Base-by-base conservation (phyloP, 1,140 invertebrate genomes). In the Augochlora pura region DNA sequence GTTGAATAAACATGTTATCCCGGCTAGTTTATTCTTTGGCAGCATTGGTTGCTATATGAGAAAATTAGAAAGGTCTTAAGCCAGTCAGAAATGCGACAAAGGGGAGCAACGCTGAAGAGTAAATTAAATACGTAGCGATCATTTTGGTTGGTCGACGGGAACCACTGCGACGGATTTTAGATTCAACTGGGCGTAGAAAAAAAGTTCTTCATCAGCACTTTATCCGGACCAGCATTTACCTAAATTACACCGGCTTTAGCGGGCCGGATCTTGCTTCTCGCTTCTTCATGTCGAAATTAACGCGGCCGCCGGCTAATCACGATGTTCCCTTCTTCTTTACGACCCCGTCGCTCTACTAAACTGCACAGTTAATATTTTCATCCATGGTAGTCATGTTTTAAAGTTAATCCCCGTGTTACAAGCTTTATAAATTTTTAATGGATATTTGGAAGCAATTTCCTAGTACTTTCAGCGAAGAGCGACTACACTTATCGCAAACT, bases 171-270 rank as follows among this genome's bases (percentile, higher is more conserved):
- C 27, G n/a, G 42, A 63, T 71, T 71, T 77, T 39, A 70, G 69
- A 71, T 52, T 23, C 39, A 57, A 63, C 62, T 38, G 42, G 42
- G 25, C 38, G 57, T 5, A n/a, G 54, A 32, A 23, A 76, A 70
- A 77, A 77, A 70, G 21, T 77, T 49, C 66, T 49, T 25, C 54
- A 62, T 77, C 66, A 77, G 57, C 66, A 27, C 66, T 70, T 77
- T 39, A 42, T 27, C 18, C 32, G 18, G 10, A 38, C 57, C 21
- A 25, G 39, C 63, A 23, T 67, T 75, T 60, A 60, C 59, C 62
- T 64, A 64, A 64, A 64, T 64, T 64, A 39, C 62, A 68, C 52
- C 27, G 57, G 67, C 67, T 68, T 68, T 54, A 76, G 27, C 52
- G 63, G n/a, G 32, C n/a, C 52, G 49, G 32, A 42, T 23, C 38